Conservation (phyloP, 2,888 invertebrate genomes). For the Anaspis maculata region DNA sequence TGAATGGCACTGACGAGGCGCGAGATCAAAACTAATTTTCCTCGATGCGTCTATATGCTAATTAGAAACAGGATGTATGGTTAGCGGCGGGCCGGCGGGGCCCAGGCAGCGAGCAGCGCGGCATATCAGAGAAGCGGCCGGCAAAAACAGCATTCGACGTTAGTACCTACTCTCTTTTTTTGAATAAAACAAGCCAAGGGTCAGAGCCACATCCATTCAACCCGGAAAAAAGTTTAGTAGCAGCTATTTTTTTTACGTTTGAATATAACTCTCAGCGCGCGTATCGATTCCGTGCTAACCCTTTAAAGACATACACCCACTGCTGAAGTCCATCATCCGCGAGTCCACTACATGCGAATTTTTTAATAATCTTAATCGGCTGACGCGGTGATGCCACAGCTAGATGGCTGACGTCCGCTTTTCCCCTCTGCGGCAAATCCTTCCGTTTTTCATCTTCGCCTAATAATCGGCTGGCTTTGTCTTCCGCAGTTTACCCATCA, state of each 20-base stretch:
- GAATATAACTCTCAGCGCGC: too few species aligned
- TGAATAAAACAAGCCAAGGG: constrained; percentile 42
- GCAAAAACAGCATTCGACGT: constrained; percentile 40
- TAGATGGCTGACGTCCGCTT: constrained; percentile 21
- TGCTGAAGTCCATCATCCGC: too few species aligned
- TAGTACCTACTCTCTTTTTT: constrained; percentile 26
- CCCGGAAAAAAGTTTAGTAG: constrained; percentile 37
- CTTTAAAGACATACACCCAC: too few species aligned
- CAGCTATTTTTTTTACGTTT: constrained; percentile 36
- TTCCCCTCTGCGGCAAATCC: constrained; percentile 20
- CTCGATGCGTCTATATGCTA: constrained; percentile 38
- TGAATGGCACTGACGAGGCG: too few species aligned
- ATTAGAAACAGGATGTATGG: constrained; percentile 42
- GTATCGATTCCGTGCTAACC: too few species aligned
- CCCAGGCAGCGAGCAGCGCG: too few species aligned
- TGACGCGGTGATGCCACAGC: too few species aligned
- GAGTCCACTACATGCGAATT: too few species aligned
- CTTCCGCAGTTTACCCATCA: too few species aligned
- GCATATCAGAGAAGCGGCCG: too few species aligned
- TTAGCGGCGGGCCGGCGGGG: too few species aligned
- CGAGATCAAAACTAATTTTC: constrained; percentile 40
- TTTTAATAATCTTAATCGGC: constrained; percentile 25
- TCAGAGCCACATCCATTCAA: constrained; percentile 37
- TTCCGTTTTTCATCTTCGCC: constrained; percentile 21
- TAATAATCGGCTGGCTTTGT: constrained; percentile 6